These are phyloP conservation scores for Pseudocheirus occidentalis DNA, from an alignment of 2,797 vertebrate species.

Conservation along the genomic window DNA sequence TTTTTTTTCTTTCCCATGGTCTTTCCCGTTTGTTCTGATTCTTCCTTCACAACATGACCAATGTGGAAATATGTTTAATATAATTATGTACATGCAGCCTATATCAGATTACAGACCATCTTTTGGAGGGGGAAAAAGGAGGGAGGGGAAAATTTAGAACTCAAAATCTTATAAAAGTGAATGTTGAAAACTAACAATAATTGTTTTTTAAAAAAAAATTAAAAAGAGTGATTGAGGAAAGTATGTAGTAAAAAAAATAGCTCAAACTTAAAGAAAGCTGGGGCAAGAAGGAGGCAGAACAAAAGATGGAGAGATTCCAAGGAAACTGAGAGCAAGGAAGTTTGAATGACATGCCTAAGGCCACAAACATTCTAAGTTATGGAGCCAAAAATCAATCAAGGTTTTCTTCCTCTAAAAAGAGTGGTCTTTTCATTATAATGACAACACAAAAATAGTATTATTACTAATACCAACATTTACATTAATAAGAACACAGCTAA, in stretches of 20 bases:
- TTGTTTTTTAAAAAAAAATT: no score
- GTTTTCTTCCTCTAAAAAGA: background rate
- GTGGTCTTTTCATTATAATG: background rate
- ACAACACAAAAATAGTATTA: background rate
- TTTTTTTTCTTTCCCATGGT: no score
- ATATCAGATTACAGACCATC: no score
- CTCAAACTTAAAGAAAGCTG: background rate
- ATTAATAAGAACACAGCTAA: background rate
- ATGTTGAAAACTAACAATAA: no score
- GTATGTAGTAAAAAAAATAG: background rate
- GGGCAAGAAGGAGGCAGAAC: background rate
- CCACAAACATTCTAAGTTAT: background rate
- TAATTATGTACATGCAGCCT: no score
- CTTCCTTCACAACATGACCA: no score
- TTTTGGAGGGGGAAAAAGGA: no score
- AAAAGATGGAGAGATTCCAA: background rate
- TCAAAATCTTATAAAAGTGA: no score
- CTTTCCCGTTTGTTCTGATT: no score
- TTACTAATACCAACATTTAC: background rate
- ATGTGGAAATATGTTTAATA: no score
- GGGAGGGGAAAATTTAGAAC: no score
- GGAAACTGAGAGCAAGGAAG: background rate
- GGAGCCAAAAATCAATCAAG: background rate
- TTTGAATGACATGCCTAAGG: background rate
- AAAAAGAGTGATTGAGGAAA: background rate